Conservation (phyloP, 2,113 vertebrate species). For the Dipodomys merriami region DNA sequence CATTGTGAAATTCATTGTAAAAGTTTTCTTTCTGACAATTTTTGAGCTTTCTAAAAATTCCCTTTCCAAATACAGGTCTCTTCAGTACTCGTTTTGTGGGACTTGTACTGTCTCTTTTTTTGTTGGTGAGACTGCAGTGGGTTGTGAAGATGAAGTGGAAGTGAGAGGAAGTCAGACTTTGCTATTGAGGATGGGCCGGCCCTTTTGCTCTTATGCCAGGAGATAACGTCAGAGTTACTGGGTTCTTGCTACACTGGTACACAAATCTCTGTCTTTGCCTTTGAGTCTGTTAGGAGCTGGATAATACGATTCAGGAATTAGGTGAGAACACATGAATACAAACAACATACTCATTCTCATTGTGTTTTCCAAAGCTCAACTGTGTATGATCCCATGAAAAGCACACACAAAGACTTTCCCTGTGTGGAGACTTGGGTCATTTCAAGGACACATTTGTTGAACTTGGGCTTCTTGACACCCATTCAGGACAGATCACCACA, state of each 20-base stretch:
- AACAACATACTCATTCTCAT: slow-evolving; percentile 69
- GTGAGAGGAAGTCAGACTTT: slow-evolving; percentile 39
- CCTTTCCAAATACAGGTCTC: slow-evolving; percentile 66
- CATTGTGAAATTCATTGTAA: slow-evolving; percentile 31
- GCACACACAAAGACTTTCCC: slow-evolving; percentile 81
- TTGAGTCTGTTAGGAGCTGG: slow-evolving; percentile 41
- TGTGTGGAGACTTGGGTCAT: slow-evolving; percentile 86
- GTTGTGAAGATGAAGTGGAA: slow-evolving; percentile 71
- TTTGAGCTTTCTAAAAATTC: slow-evolving; percentile 64
- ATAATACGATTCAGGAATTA: slow-evolving; percentile 53
- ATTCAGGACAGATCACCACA: slow-evolving; percentile 85
- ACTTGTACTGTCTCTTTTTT: slow-evolving; percentile 54
- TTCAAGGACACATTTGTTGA: slow-evolving; percentile 87
- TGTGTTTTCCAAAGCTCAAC: slow-evolving; percentile 71
- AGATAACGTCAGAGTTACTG: neutral
- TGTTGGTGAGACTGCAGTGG: slow-evolving; percentile 60
- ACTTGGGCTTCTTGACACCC: slow-evolving; percentile 71
- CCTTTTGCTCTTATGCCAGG: neutral
- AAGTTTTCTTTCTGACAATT: slow-evolving; percentile 75
- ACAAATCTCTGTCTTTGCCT: slow-evolving; percentile 46
- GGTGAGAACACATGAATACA: slow-evolving; percentile 79
- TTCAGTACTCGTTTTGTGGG: slow-evolving; percentile 57
- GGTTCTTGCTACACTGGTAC: neutral
- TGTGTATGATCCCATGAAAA: slow-evolving; percentile 71
- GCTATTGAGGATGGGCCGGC: slow-evolving; percentile 62